phyloP scores from a whole-genome alignment of 1,140 invertebrate genomes.

The Condylostylus longicornis region DNA sequence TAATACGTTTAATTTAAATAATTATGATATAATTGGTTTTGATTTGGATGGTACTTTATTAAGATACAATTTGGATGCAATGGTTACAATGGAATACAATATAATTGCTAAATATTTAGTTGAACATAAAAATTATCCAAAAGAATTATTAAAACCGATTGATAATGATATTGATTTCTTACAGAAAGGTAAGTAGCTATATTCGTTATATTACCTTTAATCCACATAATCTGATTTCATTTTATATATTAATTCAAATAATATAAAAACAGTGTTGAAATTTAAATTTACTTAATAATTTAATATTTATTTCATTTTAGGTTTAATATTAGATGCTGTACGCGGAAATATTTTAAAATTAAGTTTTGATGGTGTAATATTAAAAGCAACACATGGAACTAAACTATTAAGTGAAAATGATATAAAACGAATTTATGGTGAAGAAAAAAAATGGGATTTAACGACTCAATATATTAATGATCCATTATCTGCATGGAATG shows the following conservation, averaged over 20 bases:
- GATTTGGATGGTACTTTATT: conserved; percentile 64
- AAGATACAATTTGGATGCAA: conserved; percentile 44
- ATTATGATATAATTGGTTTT: conserved; percentile 68
- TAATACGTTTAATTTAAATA: conserved; percentile 34
- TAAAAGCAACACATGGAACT: conserved; percentile 55
- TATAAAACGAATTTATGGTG: conserved; percentile 46
- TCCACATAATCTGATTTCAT: too few relatives aligned
- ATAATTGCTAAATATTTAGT: conserved; percentile 47
- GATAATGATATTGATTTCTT: conserved; percentile 43
- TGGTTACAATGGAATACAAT: conserved; percentile 48
- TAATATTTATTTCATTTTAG: too few relatives aligned
- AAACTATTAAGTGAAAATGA: conserved; percentile 39
- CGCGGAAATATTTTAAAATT: conserved; percentile 57
- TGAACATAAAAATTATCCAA: conserved; percentile 42
- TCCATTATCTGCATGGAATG: conserved; percentile 45
- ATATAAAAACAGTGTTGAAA: too few relatives aligned
- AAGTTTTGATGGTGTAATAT: conserved; percentile 42
- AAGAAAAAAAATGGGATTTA: conserved; percentile 41
- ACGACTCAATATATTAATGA: conserved; percentile 39
- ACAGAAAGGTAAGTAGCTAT: too few relatives aligned
- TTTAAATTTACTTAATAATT: too few relatives aligned
- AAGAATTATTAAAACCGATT: conserved; percentile 38
- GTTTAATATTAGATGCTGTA: conserved; percentile 57
- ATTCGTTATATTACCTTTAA: too few relatives aligned
- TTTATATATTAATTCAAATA: too few relatives aligned